Evolutionary conservation across 2,113 vertebrate genomes (phyloP), one percentile per base, ranked within the genome.

Genomic region (Clinocottus analis): DNA sequence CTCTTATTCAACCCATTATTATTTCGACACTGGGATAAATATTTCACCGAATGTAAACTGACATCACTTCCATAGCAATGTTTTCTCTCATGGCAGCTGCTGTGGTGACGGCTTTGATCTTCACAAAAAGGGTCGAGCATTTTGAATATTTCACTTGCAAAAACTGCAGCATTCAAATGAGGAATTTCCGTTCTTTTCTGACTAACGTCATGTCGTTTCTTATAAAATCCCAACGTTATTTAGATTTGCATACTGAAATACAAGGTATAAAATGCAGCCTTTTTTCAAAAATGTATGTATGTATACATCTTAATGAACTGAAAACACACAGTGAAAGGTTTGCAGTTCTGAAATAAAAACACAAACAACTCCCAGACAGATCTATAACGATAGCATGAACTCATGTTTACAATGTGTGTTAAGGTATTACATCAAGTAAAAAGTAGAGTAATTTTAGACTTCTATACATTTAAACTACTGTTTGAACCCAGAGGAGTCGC

Each of bases 101-200:
- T 70, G 14, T 31, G 62, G 79, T 33, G 23, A 61, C 66, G 75
- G 27, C 25, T 33, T 43, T 3, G 4, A 25, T 39, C 37, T 76
- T 75, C 74, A 77, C 39, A 58, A 60, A 66, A 60, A 68, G 16
- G 23, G 45, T 33, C 29, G 27, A n/a, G 51, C 76, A 23, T 45
- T 78, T 61, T 58, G 33, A 72, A 11, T 29, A 76, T 86, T 84
- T 89, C 58, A 83, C 85, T 84, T 87, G 84, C 82, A 89, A 85
- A 88, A 66, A 7, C 16, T 72, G 86, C 77, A 86, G 37, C 59
- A 87, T 89, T 85, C 83, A 87, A 91, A 91, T 90, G 7, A 90
- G 83, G 80, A 89, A 75, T 79, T 88, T 80, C 79, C 75, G 79
- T 51, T 72, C 58, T 49, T 33, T 16, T 39, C 66, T 49, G 31